Evolutionary conservation across 92 coral and sea anemone species (phyloP).

Genomic region (Bergia puertoricense): DNA sequence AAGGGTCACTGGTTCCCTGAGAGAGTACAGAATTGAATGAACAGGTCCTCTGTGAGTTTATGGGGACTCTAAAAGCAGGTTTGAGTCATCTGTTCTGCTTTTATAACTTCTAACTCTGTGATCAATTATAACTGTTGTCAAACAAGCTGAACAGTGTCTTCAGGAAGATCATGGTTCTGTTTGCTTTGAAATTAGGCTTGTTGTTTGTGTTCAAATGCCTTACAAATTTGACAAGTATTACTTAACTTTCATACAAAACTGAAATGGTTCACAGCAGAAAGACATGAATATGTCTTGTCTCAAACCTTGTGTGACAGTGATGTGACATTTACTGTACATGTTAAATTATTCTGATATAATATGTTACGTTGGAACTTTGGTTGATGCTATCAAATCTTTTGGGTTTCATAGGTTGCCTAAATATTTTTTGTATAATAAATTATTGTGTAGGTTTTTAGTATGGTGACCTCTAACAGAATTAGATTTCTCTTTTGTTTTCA

Average conservation of each 20-base stretch:
- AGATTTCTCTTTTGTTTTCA: background rate
- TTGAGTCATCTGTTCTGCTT: constrained; percentile 36
- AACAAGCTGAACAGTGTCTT: background rate
- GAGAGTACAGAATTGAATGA: background rate
- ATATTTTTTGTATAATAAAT: no score
- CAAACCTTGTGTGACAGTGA: background rate
- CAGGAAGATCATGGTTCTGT: background rate
- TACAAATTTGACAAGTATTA: background rate
- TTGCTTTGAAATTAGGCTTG: background rate
- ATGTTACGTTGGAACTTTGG: background rate
- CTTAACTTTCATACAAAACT: background rate
- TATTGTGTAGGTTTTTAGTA: background rate
- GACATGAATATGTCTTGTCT: background rate
- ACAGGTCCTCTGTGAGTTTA: background rate
- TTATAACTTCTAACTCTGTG: constrained; percentile 14
- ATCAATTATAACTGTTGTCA: constrained; percentile 14
- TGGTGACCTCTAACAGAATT: background rate
- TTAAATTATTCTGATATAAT: no score
- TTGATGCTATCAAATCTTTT: background rate
- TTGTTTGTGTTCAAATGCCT: constrained; percentile 3
- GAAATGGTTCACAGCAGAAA: background rate
- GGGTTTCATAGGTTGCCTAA: background rate
- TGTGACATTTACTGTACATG: background rate
- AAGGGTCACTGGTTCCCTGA: constrained; percentile 18
- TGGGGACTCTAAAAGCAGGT: constrained; percentile 45